Evolutionary conservation across 2,888 invertebrate genomes (phyloP).

Genomic region (Microplitis deprimator): DNA sequence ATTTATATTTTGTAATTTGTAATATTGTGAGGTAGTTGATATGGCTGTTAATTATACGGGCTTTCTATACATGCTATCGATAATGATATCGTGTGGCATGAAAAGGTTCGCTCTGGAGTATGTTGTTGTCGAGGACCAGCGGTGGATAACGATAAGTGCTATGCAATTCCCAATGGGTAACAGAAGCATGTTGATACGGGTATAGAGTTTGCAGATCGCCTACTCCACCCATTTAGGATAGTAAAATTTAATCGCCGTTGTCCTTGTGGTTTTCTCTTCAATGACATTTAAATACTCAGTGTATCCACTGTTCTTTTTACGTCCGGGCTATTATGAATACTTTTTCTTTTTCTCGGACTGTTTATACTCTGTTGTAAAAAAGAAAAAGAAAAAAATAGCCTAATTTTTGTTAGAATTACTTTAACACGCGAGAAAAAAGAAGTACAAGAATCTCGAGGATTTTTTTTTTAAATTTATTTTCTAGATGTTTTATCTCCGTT

Average conservation of each 20-base stretch:
- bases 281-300: background rate
- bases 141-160: background rate
- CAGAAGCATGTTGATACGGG: background rate
- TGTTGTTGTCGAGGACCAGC: background rate
- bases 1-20: no score
- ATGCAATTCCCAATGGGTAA: background rate
- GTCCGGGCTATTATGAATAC: background rate
- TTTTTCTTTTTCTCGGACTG: background rate
- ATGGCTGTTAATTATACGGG: background rate
- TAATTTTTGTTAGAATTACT: constrained; percentile 1
- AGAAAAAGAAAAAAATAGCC: background rate
- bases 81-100: background rate
- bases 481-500: constrained; percentile 11
- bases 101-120: background rate
- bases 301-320: background rate
- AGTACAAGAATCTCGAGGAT: background rate
- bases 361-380: background rate
- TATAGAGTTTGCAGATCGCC: background rate
- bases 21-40: no score
- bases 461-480: constrained; percentile 2
- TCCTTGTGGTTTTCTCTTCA: background rate
- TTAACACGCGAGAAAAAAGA: background rate
- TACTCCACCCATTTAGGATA: background rate
- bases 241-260: background rate
- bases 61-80: background rate